Base-by-base conservation (phyloP, 2,888 invertebrate genomes). In the Eupithecia insigniata region DNA sequence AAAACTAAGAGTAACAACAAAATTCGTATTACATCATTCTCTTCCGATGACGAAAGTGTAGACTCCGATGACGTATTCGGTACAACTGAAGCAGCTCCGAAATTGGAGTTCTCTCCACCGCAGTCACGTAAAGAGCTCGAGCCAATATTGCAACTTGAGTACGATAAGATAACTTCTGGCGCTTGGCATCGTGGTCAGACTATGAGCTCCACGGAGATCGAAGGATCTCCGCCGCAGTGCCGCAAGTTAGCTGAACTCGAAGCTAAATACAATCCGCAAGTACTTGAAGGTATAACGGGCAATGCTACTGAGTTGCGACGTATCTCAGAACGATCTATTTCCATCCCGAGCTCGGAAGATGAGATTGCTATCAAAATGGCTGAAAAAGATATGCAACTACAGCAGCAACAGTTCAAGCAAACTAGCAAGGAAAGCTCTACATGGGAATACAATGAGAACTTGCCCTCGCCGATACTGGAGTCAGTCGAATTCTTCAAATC, bases 31-130 rank as follows among this genome's bases (percentile, higher is more conserved):
- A 97, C 96, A 4, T 96, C 96, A 0, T 97, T 97, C 81, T 96
- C 96, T 68, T 96, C 96, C 0, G 96, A 97, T 79, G 96, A 97
- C 81, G 96, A 97, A 90, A 96, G 96, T 76, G 92, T 97, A 18
- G 96, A 97, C 89, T 96, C 96, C 0, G 96, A 97, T 87, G 96
- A 97, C 86, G 96, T 97, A 0, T 97, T 97, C 84, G 96, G 96
- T 36, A 96, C 96, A 34, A 96, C 96, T 0, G 96, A 97, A 89
- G 96, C 96, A 22, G 96, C 96, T 72, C 96, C 96, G 12, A 95
- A 96, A 81, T 91, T 96, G 51, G 96, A 97, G 84, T 96, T 96
- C 86, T 96, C 96, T 18, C 96, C 96, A 2, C 96, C 96, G 4
- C 96, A 97, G 83, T 96, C 96, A 55, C 95, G 96, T 10, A 96